Conservation (phyloP, 2,113 vertebrate species). For the Callopanchax toddi region DNA sequence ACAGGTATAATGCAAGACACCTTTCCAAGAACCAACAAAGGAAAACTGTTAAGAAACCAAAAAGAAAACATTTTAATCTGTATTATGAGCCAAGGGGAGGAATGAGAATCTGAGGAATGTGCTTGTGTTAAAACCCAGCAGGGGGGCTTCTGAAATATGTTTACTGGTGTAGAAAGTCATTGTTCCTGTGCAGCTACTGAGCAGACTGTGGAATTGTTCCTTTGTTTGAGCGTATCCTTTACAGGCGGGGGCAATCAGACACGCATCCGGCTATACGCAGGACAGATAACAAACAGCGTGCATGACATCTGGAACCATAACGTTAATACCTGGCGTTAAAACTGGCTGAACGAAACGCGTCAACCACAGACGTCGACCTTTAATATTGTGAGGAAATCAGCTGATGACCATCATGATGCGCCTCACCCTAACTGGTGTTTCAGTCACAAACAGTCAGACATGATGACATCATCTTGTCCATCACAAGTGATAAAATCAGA, state of each 20-base stretch:
- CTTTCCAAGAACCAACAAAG: neutral
- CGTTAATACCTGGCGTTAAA: too few relatives aligned
- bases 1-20: too few relatives aligned
- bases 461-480: constrained; percentile 2
- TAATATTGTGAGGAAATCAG: neutral
- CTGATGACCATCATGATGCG: neutral
- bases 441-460: constrained; percentile 13
- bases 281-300: constrained; percentile 41
- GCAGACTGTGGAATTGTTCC: constrained; percentile 62
- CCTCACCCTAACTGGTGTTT: neutral
- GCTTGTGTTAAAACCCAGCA: constrained; percentile 42
- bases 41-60: neutral
- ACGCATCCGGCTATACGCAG: constrained; percentile 50
- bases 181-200: constrained; percentile 60
- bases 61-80: neutral
- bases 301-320: constrained; percentile 31
- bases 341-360: too few relatives aligned
- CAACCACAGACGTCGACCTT: neutral
- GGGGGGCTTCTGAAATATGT: constrained; percentile 53
- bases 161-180: constrained; percentile 46
- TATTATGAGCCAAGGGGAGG: neutral
- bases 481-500: neutral
- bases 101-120: constrained; percentile 48
- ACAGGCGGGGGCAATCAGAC: constrained; percentile 57
- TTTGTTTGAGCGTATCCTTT: constrained; percentile 74